Conservation (phyloP, 2,113 vertebrate species). For the Perca flavescens region DNA sequence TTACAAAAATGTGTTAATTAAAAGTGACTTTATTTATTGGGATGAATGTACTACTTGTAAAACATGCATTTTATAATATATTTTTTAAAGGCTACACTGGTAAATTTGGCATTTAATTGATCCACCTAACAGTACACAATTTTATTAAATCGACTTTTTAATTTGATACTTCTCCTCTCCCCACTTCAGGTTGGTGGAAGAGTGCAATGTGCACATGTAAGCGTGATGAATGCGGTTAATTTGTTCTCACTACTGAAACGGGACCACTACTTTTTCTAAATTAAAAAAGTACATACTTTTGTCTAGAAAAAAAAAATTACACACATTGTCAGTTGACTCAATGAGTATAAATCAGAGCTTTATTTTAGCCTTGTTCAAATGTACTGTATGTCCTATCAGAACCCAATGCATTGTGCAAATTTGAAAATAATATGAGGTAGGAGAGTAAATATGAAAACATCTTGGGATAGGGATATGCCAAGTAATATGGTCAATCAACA, state of each 20-base stretch:
- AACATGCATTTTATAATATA: not conserved
- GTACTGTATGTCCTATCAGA: too few relatives aligned
- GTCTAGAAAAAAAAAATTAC: too few relatives aligned
- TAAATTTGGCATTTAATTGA: not conserved
- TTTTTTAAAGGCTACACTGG: not conserved
- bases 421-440: not conserved
- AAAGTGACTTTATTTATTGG: not conserved
- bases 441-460: not conserved
- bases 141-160: not conserved
- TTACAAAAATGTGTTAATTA: not conserved
- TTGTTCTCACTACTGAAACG: not conserved
- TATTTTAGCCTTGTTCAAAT: not conserved
- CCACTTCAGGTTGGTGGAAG: not conserved
- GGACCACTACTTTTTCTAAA: not conserved
- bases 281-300: too few relatives aligned
- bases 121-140: too few relatives aligned
- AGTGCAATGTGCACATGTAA: not conserved
- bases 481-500: not conserved
- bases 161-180: not conserved
- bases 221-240: not conserved
- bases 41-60: not conserved
- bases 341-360: not conserved
- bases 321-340: not conserved
- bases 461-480: not conserved
- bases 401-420: not conserved